Evolutionary conservation across 2,113 vertebrate genomes (phyloP).

Genomic region (Pelecanoides urinatrix): DNA sequence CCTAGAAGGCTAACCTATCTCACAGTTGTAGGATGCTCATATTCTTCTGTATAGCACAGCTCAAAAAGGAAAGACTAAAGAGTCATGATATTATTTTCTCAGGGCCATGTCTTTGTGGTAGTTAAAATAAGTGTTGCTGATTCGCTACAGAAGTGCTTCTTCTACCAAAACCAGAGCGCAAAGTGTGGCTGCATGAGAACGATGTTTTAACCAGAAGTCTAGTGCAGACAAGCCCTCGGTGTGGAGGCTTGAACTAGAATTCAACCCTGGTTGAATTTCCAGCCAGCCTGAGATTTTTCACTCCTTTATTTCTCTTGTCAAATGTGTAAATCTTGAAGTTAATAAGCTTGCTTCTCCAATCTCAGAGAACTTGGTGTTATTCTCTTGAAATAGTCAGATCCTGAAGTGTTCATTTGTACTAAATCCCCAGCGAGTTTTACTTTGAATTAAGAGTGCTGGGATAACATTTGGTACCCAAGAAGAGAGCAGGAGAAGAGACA

Average conservation of each 20-base stretch:
- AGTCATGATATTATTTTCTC: background rate
- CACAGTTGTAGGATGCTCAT: background rate
- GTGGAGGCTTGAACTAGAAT: background rate
- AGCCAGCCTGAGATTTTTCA: background rate
- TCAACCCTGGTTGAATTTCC: background rate
- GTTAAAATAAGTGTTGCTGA: background rate
- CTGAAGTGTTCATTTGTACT: background rate
- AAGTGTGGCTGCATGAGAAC: background rate
- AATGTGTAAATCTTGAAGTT: background rate
- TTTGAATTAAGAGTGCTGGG: background rate
- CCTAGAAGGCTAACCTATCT: background rate
- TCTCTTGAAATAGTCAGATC: background rate
- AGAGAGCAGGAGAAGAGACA: background rate
- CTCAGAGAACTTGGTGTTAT: background rate
- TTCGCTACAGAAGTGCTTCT: background rate
- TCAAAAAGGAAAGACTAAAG: background rate
- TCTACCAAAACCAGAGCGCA: background rate
- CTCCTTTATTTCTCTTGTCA: background rate
- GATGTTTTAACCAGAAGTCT: background rate
- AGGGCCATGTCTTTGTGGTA: accelerated
- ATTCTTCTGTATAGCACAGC: background rate
- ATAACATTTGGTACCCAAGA: background rate
- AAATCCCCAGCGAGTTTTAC: background rate
- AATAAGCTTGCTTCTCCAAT: background rate
- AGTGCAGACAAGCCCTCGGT: background rate